A percentile compares a stretch with the other conserved stretches of the same genome.
Evolutionary conservation across 1,140 invertebrate species (phyloP).

Genomic region (Drosophila neocordata): DNA sequence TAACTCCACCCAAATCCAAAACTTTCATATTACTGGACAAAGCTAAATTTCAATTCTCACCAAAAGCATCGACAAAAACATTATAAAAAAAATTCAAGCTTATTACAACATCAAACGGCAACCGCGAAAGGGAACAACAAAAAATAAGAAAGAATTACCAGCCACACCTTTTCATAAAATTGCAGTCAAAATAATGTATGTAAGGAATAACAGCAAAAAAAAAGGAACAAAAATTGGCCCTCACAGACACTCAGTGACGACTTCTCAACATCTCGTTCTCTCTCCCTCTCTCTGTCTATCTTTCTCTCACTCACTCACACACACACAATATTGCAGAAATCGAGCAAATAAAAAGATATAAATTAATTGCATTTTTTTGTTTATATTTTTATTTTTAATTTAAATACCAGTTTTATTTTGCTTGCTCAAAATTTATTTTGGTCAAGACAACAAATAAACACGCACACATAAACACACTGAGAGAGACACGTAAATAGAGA

Average conservation of each 20-base stretch:
- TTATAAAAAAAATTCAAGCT: conserved; percentile 22
- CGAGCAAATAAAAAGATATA: conserved; percentile 42
- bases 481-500: conserved; percentile 7
- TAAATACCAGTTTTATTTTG: conserved; percentile 55
- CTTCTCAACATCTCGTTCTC: conserved; percentile 17
- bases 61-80: conserved; percentile 3
- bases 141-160: conserved; percentile 20
- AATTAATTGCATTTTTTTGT: conserved; percentile 16
- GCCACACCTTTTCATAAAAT: conserved; percentile 53
- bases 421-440: conserved; percentile 62
- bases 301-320: background rate
- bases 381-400: conserved; percentile 17
- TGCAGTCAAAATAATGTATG: conserved; percentile 17
- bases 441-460: conserved; percentile 65
- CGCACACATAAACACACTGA: conserved; percentile 4
- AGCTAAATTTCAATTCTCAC: conserved; percentile 2
- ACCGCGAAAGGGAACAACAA: conserved; percentile 9
- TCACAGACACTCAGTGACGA: background rate
- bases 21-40: conserved; percentile 1
- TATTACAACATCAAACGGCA: conserved; percentile 41
- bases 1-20: background rate
- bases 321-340: conserved; percentile 33
- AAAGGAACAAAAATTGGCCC: conserved; percentile 13
- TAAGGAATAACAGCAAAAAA: background rate
- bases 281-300: too few relatives aligned